Base-by-base conservation (phyloP, 2,113 vertebrate genomes). In the Pollachius pollachius region DNA sequence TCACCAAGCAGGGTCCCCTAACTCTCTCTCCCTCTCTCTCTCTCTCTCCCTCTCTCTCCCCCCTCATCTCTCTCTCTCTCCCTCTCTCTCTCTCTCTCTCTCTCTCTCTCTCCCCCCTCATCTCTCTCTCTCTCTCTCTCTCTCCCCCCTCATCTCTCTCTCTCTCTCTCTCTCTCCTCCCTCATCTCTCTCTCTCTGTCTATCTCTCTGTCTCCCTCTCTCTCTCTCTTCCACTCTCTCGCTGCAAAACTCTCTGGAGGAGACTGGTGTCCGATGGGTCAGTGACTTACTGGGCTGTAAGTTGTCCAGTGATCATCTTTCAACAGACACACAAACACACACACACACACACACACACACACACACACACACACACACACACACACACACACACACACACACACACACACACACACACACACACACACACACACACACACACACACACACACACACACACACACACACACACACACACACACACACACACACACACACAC, bases 261-360 rank as follows among this genome's bases (percentile, higher is more conserved):
- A 54, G 52, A 16, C 52, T 16, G 52, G 52, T 54, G 52, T 61
- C 18, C n/a, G 9, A 12, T 52, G 64, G 37, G 64, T 66, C 15
- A 21, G 37, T 52, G 41, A 41, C 19, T 3, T 65, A 56, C 17
- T 15, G 54, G 15, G 54, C 54, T 56, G 54, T 56, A 56, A 56
- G 37, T 41, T 41, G 37, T 41, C 37, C 18, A 19, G 58, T 5
- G 34, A 64, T 41, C 62, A 27, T 41, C 62, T 41, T 30, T 18
- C 62, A 18, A 13, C 30, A 41, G 15, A 64, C 62, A 64, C 60
- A 62, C 60, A 62, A 21, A 62, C 60, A 62, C 60, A 62, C 60
- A 27, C 60, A 62, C 60, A 23, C 68, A n/a, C 56, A 30, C 17
- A 73, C 58, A 73, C 68, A 68, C 58, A 21, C 58, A 60, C 58